A percentile compares a stretch with the other conserved stretches of the same genome.
phyloP scores from a whole-genome alignment of 2,113 vertebrate species.

The Paradisaea rubra region DNA sequence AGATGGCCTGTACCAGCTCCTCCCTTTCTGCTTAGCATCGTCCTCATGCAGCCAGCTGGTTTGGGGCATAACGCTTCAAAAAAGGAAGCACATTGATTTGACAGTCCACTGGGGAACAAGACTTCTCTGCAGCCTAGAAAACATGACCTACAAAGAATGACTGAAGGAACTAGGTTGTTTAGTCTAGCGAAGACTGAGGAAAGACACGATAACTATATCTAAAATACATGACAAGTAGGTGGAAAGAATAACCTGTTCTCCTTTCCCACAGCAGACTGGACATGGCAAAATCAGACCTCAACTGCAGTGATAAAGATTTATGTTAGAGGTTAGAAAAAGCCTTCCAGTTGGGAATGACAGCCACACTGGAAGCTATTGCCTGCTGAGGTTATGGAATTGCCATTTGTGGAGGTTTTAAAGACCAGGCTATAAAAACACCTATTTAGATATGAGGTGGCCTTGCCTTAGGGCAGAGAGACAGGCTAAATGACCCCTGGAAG shows the following conservation, averaged over 20 bases:
- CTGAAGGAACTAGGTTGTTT: constrained; percentile 67
- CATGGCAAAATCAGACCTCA: background rate
- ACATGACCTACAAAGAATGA: constrained; percentile 65
- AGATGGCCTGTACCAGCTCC: background rate
- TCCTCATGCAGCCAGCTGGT: constrained; percentile 20
- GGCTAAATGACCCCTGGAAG: background rate
- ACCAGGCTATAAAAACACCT: background rate
- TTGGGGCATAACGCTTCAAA: constrained; percentile 26
- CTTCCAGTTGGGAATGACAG: background rate
- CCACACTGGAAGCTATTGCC: background rate
- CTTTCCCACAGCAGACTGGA: background rate
- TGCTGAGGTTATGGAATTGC: background rate
- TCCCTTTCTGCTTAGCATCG: background rate
- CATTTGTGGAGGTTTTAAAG: background rate
- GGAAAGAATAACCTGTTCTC: constrained; percentile 20
- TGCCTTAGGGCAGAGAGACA: background rate
- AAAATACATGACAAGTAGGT: background rate
- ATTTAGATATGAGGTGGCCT: background rate
- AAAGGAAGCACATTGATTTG: constrained; percentile 41
- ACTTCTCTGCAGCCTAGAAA: constrained; percentile 44
- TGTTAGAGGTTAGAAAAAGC: background rate
- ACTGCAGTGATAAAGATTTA: background rate
- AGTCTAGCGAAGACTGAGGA: constrained; percentile 41
- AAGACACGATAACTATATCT: background rate
- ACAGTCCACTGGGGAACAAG: constrained; percentile 54